Evolutionary conservation across 2,888 invertebrate species (phyloP).

Genomic region (Ceramica pisi): DNA sequence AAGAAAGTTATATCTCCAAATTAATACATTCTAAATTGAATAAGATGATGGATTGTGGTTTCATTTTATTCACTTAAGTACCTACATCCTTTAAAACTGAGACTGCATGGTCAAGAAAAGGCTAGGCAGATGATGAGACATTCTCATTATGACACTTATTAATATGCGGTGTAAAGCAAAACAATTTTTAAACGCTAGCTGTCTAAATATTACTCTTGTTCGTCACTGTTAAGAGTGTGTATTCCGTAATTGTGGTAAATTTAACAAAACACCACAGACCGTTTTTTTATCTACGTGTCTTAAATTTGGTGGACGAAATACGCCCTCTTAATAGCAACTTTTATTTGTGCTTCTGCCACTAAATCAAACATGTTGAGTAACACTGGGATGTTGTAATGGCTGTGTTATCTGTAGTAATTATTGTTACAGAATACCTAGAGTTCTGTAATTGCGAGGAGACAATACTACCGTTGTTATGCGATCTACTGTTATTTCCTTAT

Average conservation of each 20-base stretch:
- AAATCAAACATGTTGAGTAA: slow-evolving; percentile 17
- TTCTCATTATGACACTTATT: no score
- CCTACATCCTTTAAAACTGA: no score
- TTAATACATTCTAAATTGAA: no score
- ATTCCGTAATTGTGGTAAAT: no score
- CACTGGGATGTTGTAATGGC: slow-evolving; percentile 12
- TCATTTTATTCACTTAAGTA: no score
- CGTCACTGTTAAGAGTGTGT: background rate
- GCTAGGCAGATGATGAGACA: no score
- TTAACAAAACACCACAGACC: no score
- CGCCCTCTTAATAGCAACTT: background rate
- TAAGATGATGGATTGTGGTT: no score
- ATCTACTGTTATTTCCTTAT: background rate
- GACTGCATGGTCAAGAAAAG: no score
- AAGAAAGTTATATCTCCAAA: no score
- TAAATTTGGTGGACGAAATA: no score
- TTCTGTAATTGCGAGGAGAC: slow-evolving; percentile 17
- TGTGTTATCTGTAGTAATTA: slow-evolving; percentile 20
- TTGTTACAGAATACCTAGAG: background rate
- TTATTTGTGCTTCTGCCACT: background rate
- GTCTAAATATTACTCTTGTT: background rate
- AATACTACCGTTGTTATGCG: slow-evolving; percentile 24
- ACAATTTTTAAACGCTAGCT: background rate
- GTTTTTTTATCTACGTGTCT: no score
- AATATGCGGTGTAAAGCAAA: background rate